Base-by-base conservation (phyloP, 2,797 vertebrate species). In the Xiphophorus birchmanni region DNA sequence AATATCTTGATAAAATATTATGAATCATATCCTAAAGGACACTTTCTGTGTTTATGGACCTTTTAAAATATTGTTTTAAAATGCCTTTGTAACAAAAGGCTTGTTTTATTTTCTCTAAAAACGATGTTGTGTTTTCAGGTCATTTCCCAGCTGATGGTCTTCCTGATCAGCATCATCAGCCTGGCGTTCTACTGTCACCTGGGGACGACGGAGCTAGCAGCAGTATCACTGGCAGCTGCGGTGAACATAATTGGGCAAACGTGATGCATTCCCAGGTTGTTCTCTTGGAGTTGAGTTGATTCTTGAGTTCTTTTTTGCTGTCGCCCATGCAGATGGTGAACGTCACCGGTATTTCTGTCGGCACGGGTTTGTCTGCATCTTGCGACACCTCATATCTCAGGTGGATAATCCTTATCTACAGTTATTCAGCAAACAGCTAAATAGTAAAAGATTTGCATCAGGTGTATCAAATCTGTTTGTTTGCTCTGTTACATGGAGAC, bases 301-400 rank as follows among this genome's bases (percentile, higher is more conserved):
- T 4, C 3, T 17, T 54, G 3, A 0, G 17, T 29, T 47, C 2
- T 35, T 45, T 60, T 45, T 37, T 8, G n/a, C 18, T 40, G 5
- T 18, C 11, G 50, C 32, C 73, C 35, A 37, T 69, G 40, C 94
- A 98, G 98, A 96, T 98, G 80, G 95, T 98, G 65, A 99, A 97
- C 0, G 95, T 98, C 71, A 97, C 95, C 0, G 97, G 97, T 47
- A 91, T 98, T 80, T 97, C 93, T 13, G 93, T 97, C 0, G 97
- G 97, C 0, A 79, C 85, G 6, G 97, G 97, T 40, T 78, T 99
- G 79, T 96, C 97, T 0, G 96, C 96, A 0, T 96, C 97, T 0
- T 98, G 97, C 1, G 97, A 99, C 88, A 99, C 97, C 94, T 99
- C 58, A 98, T 98, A 95, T 97, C 97, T 75, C 98, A 98, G 97